Evolutionary conservation across 1,140 invertebrate genomes (phyloP), one percentile per base, ranked within the genome.

Genomic region (Lordiphosa stackelbergi): DNA sequence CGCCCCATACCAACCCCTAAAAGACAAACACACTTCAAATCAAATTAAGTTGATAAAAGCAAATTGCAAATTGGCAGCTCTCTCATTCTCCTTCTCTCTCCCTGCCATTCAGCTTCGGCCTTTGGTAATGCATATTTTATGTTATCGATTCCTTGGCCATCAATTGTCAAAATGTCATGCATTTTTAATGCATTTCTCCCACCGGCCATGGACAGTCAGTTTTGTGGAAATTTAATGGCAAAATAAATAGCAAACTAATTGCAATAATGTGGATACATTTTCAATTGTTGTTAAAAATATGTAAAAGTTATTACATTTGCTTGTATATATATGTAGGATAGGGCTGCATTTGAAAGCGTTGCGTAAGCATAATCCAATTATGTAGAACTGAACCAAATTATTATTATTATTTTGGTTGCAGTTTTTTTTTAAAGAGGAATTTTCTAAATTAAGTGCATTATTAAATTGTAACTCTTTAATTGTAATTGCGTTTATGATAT

Each of bases 21-120:
- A 31, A 60, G 40, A 16, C 71, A 81, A 79, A 71, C 66, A 75
- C 43, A 49, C 77, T 48, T 58, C 77, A 79, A 79, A 79, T 79
- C 75, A 75, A 79, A 79, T 79, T 81, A 79, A 81, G 66, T 68
- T 79, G 75, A 79, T 79, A 81, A 79, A 81, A 83, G 75, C 75
- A 81, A 79, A 81, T 81, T 71, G 75, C 71, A 81, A 81, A 75
- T 61, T 71, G 75, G 54, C 66, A 68, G 62, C 57, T 47, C 31
- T 24, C 22, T 5, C 22, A 6, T 35, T 22, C 19, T 38, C 47
- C 12, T 5, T 22, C 11, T 45, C 12, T 51, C 22, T 41, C 42
- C 35, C 54, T 41, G 36, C 51, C 36, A 40, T 34, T 51, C 45
- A 35, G 9, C 13, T 41, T 36, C 37, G 34, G 13, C 34, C 40